A percentile compares a stretch with the other conserved stretches of the same genome.
These are phyloP conservation scores for Pantherophis vulpinus DNA, from an alignment of 2,797 vertebrate genomes.

Conservation along the genomic window DNA sequence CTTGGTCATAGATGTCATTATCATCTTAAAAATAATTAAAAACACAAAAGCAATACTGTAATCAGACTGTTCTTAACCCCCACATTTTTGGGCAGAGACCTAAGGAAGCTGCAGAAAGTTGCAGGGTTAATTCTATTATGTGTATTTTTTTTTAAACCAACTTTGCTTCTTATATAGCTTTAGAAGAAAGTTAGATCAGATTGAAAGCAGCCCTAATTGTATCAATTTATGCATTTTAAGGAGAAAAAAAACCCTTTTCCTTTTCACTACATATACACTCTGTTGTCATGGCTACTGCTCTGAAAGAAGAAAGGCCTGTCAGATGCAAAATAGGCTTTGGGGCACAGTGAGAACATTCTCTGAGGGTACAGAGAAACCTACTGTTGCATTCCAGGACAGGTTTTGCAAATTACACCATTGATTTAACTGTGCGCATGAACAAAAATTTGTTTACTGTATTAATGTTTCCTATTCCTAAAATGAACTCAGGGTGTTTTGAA, in stretches of 20 bases:
- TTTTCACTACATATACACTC: neutral
- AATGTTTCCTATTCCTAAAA: slow-evolving; percentile 5
- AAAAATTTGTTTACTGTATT: neutral
- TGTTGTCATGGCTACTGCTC: slow-evolving; percentile 43
- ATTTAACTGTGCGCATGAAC: neutral
- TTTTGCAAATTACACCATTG: slow-evolving; percentile 19
- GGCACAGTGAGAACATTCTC: neutral
- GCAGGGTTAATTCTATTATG: neutral
- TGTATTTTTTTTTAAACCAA: neutral
- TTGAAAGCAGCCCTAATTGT: neutral
- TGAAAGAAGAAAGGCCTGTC: slow-evolving; percentile 30
- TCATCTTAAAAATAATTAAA: neutral
- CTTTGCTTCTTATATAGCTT: neutral
- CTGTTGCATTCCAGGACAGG: neutral
- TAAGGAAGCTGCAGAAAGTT: neutral
- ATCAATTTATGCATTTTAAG: neutral
- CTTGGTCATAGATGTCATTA: neutral
- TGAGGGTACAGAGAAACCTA: slow-evolving; percentile 32
- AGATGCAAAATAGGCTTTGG: slow-evolving; percentile 42
- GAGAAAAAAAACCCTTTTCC: neutral
- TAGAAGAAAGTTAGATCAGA: neutral
- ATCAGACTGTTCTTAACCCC: neutral
- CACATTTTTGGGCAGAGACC: neutral
- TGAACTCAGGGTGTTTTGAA: slow-evolving; percentile 1
- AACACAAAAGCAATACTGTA: neutral